Evolutionary conservation across 2,113 vertebrate species (phyloP), one percentile per base, ranked within the genome.

Genomic region (Pleuronectes platessa): DNA sequence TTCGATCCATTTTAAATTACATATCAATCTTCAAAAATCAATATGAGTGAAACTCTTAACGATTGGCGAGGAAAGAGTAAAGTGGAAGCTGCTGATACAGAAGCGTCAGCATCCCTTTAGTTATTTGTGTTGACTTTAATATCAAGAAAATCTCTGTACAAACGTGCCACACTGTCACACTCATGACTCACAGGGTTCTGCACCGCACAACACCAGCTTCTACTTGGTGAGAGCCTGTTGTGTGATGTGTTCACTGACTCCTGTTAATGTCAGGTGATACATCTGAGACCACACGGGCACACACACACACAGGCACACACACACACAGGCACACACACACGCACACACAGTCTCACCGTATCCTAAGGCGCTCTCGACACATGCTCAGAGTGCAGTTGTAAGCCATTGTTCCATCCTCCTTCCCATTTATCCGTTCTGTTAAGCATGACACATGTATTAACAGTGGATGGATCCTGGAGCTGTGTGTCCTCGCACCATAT

Each of bases 401-500:
- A 71, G 81, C 90, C 89, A 91, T 92, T 89, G 92, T 93, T 91
- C 86, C 87, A 74, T 83, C 86, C 88, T 89, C 85, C 90, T 82
- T 78, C 86, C 86, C 90, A 90, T 94, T 93, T 90, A 95, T 93
- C 91, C 90, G 87, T 93, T 92, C 91, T 93, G 93, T 93, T 94
- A 90, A 94, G 92, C 93, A 92, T 93, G 92, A 93, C 93, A 92
- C 93, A 83, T 90, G 91, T 93, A 92, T 94, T 93, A 93, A 87
- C 91, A 90, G 91, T 88, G 89, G 92, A 91, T 93, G 92, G 90
- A 90, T 94, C 93, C 91, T 81, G 93, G 90, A 93, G 93, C 93
- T 90, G 90, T 85, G 92, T 75, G 91, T 92, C 91, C 94, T 93
- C 92, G 71, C 89, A 79, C 90, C 93, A 93, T 93, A 92, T 94